Evolutionary conservation across 2,113 vertebrate genomes (phyloP).

Genomic region (Antigone vipio): DNA sequence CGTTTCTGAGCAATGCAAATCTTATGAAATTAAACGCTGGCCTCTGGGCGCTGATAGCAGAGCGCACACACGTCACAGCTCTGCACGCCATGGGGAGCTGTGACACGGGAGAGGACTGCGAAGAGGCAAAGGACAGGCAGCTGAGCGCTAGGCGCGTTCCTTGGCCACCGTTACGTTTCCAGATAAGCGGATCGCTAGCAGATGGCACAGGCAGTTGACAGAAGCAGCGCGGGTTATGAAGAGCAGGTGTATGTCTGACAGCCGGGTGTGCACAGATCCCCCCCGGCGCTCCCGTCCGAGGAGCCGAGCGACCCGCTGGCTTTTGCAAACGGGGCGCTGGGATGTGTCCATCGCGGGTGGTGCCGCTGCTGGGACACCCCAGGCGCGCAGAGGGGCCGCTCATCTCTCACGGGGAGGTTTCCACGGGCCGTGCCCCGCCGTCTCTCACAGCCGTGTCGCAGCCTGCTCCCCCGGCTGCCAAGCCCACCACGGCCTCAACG

Average conservation of each 20-base stretch:
- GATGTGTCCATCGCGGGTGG: too few relatives aligned
- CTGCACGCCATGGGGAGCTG: accelerated
- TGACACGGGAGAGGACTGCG: neutral
- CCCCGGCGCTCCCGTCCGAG: too few relatives aligned
- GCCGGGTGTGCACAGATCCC: neutral
- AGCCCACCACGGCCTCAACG: accelerated
- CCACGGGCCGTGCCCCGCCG: too few relatives aligned
- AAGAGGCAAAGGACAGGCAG: too few relatives aligned
- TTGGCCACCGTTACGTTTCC: neutral
- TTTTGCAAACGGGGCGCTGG: neutral
- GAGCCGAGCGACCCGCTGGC: too few relatives aligned
- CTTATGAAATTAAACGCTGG: accelerated
- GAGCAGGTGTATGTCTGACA: neutral
- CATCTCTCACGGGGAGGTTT: neutral
- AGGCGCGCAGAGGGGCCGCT: accelerated
- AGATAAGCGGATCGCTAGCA: accelerated
- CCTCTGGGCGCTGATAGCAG: neutral
- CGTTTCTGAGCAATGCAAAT: neutral
- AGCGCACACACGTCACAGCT: accelerated
- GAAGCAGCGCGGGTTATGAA: neutral
- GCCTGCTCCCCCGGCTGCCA: too few relatives aligned
- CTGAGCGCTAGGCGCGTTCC: neutral
- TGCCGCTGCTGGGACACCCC: accelerated
- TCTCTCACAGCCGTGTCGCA: neutral
- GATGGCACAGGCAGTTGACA: neutral